These are phyloP conservation scores for Himalopsyche anomala DNA, from an alignment of 2,888 invertebrate species.

Conservation along the genomic window DNA sequence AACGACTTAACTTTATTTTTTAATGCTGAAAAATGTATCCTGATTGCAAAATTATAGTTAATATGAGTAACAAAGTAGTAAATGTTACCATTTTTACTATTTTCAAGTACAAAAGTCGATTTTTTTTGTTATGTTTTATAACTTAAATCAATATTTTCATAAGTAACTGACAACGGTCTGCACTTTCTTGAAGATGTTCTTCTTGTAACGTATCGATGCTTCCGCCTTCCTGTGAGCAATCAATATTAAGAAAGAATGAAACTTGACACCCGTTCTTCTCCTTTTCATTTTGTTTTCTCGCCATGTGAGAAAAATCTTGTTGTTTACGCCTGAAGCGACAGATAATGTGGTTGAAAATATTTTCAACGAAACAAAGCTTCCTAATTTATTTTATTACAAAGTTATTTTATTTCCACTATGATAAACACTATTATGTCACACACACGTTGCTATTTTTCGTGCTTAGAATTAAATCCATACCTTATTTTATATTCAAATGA, in stretches of 20 bases:
- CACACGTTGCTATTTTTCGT: too few relatives aligned
- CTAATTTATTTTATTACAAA: background rate
- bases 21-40: too few relatives aligned
- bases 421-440: too few relatives aligned
- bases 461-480: too few relatives aligned
- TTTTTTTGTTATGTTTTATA: background rate
- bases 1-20: too few relatives aligned
- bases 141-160: slow-evolving; percentile 3
- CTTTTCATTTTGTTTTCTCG: slow-evolving; percentile 52
- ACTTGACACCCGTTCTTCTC: slow-evolving; percentile 55
- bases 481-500: too few relatives aligned
- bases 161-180: slow-evolving; percentile 35
- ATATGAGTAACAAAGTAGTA: too few relatives aligned
- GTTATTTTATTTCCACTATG: too few relatives aligned
- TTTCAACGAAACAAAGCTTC: slow-evolving; percentile 9
- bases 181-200: slow-evolving; percentile 48
- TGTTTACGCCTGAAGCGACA: slow-evolving; percentile 54
- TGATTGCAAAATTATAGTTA: too few relatives aligned
- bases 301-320: slow-evolving; percentile 56
- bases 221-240: slow-evolving; percentile 52
- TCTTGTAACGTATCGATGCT: slow-evolving; percentile 48
- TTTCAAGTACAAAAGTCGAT: too few relatives aligned
- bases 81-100: too few relatives aligned
- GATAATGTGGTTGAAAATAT: slow-evolving; percentile 57
- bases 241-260: slow-evolving; percentile 59